phyloP scores from a whole-genome alignment of 2,888 invertebrate species.

The Spilosoma lubricipeda region DNA sequence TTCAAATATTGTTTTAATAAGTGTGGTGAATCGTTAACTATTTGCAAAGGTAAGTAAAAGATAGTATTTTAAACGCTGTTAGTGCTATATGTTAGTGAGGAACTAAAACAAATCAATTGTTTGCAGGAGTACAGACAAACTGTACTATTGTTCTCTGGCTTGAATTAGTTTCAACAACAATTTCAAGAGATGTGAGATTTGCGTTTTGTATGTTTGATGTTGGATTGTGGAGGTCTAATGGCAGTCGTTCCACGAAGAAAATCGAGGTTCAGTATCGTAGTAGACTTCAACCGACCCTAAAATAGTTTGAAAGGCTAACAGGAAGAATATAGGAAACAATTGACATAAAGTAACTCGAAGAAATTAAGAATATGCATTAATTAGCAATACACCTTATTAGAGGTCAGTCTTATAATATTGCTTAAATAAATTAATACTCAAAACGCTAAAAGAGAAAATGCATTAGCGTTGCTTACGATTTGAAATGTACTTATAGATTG shows the following conservation, averaged over 20 bases:
- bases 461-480: neutral
- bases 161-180: neutral
- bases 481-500: neutral
- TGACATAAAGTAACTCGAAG: neutral
- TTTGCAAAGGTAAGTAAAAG: neutral
- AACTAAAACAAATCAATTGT: constrained; percentile 34
- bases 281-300: too few relatives aligned
- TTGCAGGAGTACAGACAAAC: constrained; percentile 23
- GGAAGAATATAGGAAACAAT: too few relatives aligned
- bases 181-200: neutral
- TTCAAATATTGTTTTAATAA: neutral
- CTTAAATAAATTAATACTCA: neutral
- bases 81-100: constrained; percentile 9
- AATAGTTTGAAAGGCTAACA: too few relatives aligned
- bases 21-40: neutral
- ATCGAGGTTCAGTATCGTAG: too few relatives aligned
- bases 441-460: neutral
- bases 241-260: too few relatives aligned
- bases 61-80: neutral
- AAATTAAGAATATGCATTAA: neutral
- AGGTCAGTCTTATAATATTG: too few relatives aligned
- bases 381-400: neutral
- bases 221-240: too few relatives aligned
- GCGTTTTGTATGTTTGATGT: too few relatives aligned
- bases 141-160: neutral